A percentile compares a stretch with the other conserved stretches of the same genome.
Conservation (phyloP, 1,140 invertebrate genomes). For the Meloidogyne floridensis region DNA sequence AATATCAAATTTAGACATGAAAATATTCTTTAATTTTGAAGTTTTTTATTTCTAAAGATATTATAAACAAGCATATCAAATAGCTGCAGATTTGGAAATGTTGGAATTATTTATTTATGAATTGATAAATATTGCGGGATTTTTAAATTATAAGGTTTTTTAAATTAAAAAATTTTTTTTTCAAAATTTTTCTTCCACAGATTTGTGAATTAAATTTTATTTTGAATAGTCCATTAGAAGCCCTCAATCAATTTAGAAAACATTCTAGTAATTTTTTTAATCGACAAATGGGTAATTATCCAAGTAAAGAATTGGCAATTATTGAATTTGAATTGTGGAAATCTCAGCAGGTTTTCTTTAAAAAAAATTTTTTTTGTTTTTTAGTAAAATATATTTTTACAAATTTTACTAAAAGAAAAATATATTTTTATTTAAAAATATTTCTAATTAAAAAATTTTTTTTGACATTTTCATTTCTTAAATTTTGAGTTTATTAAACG, state of each 20-base stretch:
- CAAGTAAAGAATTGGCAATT: slow-evolving; percentile 38
- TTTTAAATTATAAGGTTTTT: slow-evolving; percentile 49
- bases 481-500: no score
- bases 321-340: slow-evolving; percentile 50
- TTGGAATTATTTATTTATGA: slow-evolving; percentile 45
- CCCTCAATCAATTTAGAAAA: slow-evolving; percentile 42
- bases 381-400: no score
- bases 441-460: no score
- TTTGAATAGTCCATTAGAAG: slow-evolving; percentile 40
- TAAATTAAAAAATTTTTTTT: background rate
- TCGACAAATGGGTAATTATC: slow-evolving; percentile 40
- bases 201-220: slow-evolving; percentile 50
- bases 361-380: background rate
- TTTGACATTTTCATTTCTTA: no score
- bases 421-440: no score
- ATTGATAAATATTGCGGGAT: slow-evolving; percentile 28
- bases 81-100: slow-evolving; percentile 37
- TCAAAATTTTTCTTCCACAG: background rate
- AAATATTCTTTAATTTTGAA: no score
- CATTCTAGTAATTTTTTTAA: slow-evolving; percentile 47
- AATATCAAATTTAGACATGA: no score
- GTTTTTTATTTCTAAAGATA: slow-evolving; percentile 29
- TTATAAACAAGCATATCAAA: slow-evolving; percentile 53
- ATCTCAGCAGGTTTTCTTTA: slow-evolving; percentile 40
- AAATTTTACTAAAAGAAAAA: no score